phyloP scores from a whole-genome alignment of 1,140 invertebrate species.

The Drosophila busckii region DNA sequence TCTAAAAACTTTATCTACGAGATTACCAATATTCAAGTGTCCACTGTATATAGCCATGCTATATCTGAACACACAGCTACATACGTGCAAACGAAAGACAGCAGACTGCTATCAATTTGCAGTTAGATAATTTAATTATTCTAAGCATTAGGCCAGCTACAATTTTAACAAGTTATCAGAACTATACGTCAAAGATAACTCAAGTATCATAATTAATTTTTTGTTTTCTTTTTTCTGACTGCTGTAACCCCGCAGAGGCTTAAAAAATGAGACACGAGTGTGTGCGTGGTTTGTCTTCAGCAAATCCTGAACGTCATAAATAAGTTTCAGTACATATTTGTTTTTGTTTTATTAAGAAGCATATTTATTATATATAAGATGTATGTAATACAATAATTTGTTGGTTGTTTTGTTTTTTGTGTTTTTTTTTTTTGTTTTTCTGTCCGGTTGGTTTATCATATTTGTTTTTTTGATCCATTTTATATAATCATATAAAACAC shows the following conservation, averaged over 20 bases:
- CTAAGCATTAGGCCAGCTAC: conserved; percentile 24
- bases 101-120: conserved; percentile 32
- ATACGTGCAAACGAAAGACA: too few relatives aligned
- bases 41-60: conserved; percentile 1
- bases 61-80: too few relatives aligned
- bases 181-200: conserved; percentile 65
- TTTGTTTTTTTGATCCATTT: conserved; percentile 61
- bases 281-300: conserved; percentile 18
- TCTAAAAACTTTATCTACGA: too few relatives aligned
- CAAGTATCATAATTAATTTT: conserved; percentile 71
- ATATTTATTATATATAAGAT: conserved; percentile 78
- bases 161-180: conserved; percentile 43
- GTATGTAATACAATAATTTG: conserved; percentile 77
- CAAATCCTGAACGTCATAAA: conserved; percentile 59
- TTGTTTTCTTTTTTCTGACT: conserved; percentile 29
- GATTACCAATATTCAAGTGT: too few relatives aligned
- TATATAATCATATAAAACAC: conserved; percentile 79
- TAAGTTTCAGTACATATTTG: conserved; percentile 44
- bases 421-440: conserved; percentile 31
- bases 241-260: conserved; percentile 50
- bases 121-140: conserved; percentile 52
- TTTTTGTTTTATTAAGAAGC: conserved; percentile 67
- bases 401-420: conserved; percentile 40
- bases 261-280: conserved; percentile 36
- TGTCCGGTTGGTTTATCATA: conserved; percentile 24